Percentiles rank a stretch among this genome's conserved stretches.
These are phyloP conservation scores for Poecilobothrus nobilitatus DNA, from an alignment of 2,888 invertebrate genomes.

Conservation along the genomic window DNA sequence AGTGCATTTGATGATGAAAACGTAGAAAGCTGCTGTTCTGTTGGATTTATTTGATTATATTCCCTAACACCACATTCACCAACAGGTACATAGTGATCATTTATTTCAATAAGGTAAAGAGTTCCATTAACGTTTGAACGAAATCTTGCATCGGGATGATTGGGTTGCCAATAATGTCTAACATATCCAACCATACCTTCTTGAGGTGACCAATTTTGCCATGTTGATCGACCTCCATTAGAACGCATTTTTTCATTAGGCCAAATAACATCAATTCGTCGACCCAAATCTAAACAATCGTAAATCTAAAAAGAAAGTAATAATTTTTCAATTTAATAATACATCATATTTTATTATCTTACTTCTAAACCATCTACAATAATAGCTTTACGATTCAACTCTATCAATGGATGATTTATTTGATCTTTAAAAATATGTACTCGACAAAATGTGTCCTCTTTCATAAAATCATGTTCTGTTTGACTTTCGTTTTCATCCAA, in stretches of 20 bases:
- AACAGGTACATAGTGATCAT: conserved; percentile 87
- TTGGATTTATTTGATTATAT: conserved; percentile 34
- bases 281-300: conserved; percentile 82
- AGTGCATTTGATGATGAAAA: no score
- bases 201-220: conserved; percentile 85
- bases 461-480: conserved; percentile 16
- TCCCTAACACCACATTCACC: conserved; percentile 77
- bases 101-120: conserved; percentile 84
- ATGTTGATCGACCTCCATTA: conserved; percentile 77
- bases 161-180: conserved; percentile 91
- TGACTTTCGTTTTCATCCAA: conserved; percentile 15
- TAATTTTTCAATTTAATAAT: not conserved
- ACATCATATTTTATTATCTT: conserved; percentile 19
- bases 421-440: conserved; percentile 9
- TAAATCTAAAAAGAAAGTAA: conserved; percentile 52
- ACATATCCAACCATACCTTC: conserved; percentile 90
- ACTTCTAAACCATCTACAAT: conserved; percentile 43
- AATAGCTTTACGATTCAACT: conserved; percentile 41
- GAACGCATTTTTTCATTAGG: conserved; percentile 82
- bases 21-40: not conserved
- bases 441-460: not conserved
- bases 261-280: conserved; percentile 92
- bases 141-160: conserved; percentile 76
- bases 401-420: conserved; percentile 32
- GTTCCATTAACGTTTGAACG: conserved; percentile 89